Percentiles rank a stretch among this genome's conserved stretches.
These are phyloP conservation scores for Cepaea hortensis DNA, from an alignment of 2,888 invertebrate species.

Conservation along the genomic window DNA sequence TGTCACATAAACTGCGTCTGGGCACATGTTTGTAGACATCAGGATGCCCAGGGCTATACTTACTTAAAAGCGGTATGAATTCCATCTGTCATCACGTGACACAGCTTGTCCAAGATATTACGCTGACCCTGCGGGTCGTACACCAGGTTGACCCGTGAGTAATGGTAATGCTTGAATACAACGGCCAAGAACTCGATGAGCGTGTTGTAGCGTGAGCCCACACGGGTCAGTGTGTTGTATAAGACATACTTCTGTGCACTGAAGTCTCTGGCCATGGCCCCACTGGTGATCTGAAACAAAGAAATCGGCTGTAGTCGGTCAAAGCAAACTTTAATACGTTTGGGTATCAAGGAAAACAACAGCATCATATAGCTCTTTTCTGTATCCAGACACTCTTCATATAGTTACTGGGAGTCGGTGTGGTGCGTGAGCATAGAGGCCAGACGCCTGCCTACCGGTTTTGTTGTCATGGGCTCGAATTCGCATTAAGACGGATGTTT, in stretches of 20 bases:
- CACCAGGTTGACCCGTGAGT: constrained; percentile 40
- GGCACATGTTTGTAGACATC: no score
- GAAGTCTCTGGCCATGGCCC: constrained; percentile 40
- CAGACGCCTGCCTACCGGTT: no score
- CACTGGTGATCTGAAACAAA: constrained; percentile 36
- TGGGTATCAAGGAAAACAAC: neutral
- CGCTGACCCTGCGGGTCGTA: constrained; percentile 65
- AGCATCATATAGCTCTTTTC: neutral
- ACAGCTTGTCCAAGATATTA: constrained; percentile 59
- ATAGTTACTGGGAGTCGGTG: no score
- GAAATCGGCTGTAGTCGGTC: neutral
- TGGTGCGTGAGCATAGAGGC: no score
- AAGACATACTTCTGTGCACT: neutral
- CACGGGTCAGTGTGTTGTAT: constrained; percentile 39
- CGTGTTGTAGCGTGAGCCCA: constrained; percentile 39
- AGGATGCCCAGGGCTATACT: neutral
- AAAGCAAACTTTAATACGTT: neutral
- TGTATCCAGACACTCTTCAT: no score
- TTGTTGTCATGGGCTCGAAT: no score
- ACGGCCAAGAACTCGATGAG: constrained; percentile 21
- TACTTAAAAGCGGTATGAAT: constrained; percentile 61
- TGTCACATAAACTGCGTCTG: no score
- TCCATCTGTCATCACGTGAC: constrained; percentile 65
- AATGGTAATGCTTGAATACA: constrained; percentile 16
- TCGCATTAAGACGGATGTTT: no score